Base-by-base conservation (phyloP, 92 coral and sea anemone species). In the Porites cylindrica region DNA sequence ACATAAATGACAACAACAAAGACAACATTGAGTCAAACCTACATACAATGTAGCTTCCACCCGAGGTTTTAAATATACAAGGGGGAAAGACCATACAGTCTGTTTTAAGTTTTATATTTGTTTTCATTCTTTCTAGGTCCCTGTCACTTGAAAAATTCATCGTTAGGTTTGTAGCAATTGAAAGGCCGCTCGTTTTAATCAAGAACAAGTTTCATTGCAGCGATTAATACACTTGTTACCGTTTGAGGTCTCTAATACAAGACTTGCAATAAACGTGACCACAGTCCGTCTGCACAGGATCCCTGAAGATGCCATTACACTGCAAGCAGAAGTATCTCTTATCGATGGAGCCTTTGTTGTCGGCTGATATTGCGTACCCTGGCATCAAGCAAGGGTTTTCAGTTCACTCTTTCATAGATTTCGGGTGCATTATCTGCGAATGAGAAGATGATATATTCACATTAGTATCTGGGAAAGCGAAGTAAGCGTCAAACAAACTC, bases 251-350 rank as follows among this genome's bases (percentile, higher is more conserved):
- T 4, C 14, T 11, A 18, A 83, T 51, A 13, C 89, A 85, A 23
- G 89, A 85, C 52, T 58, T 66, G 60, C 89, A 85, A 32, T 66
- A 85, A 4, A 85, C 76, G 60, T 85, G 89, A 68, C 89, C 89
- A 58, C 89, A 85, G 43, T 54, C 80, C 18, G 77, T 76, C 62
- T 85, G 89, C 12, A 66, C 89, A 20, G 89, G 82, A 77, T 85
- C 89, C 54, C 65, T 85, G 20, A 85, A 66, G 14, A 85, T 54
- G 56, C 53, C 32, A 7, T 24, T 5, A 14, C 89, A 85, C 50
- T 65, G 89, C 1, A 56, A 43, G 70, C 89, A 85, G 50, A 85
- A 54, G 24, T 85, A 85, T 32, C 73, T 77, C n/a, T 51, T 20
- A 59, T 76, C 83, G 16, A 85, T 21, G 14, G 23, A 1, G 29